Evolutionary conservation across 2,797 vertebrate genomes (phyloP).

Genomic region (Zalophus californianus): DNA sequence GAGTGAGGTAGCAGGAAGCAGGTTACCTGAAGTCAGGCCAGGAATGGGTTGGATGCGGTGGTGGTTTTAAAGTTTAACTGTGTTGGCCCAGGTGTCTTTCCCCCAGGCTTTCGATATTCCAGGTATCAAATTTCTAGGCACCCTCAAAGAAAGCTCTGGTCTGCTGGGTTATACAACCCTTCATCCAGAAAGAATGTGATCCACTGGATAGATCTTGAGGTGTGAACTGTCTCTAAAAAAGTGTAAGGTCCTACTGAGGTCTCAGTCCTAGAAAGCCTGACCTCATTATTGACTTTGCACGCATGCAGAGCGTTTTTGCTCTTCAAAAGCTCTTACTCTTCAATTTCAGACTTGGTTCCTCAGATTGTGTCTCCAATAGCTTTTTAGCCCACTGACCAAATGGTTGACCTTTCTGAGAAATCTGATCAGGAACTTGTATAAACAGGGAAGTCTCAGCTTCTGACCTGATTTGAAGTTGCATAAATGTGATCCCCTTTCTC

Average conservation of each 20-base stretch:
- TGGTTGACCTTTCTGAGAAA: background rate
- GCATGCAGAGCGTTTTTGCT: background rate
- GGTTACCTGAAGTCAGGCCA: background rate
- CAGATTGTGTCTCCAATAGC: background rate
- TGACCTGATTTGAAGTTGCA: background rate
- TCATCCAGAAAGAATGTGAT: background rate
- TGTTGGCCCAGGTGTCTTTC: background rate
- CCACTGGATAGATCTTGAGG: background rate
- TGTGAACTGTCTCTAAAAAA: slow-evolving; percentile 7
- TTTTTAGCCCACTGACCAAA: background rate
- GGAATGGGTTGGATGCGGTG: background rate
- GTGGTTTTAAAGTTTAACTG: background rate
- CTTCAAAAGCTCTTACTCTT: slow-evolving; percentile 26
- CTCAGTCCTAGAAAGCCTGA: slow-evolving; percentile 8
- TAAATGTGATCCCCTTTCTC: background rate
- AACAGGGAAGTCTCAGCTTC: background rate
- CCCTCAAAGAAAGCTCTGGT: background rate
- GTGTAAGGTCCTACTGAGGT: background rate
- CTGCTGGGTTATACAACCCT: background rate
- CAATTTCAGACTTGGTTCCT: slow-evolving; percentile 5
- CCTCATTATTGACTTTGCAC: background rate
- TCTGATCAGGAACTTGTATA: background rate
- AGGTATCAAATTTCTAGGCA: background rate
- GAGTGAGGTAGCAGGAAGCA: background rate
- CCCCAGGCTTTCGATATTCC: background rate